A percentile compares a stretch with the other conserved stretches of the same genome.
These are phyloP conservation scores for Telenomus remus DNA, from an alignment of 1,140 invertebrate genomes.

Conservation along the genomic window DNA sequence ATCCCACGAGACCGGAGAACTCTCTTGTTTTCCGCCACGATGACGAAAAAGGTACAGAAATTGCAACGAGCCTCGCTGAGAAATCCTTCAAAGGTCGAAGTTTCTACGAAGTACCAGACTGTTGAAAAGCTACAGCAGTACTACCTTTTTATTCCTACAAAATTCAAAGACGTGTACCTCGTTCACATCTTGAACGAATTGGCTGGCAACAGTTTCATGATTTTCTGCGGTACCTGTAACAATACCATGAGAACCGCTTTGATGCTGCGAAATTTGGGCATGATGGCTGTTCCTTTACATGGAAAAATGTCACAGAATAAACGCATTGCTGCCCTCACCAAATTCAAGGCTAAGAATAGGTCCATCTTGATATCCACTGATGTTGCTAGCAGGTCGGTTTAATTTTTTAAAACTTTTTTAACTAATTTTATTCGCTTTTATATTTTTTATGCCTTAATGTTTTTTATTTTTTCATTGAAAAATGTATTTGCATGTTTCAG, in stretches of 20 bases:
- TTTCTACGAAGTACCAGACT: slow-evolving; percentile 97
- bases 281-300: slow-evolving; percentile 95
- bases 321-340: slow-evolving; percentile 91
- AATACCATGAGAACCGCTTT: slow-evolving; percentile 92
- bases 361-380: slow-evolving; percentile 97
- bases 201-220: slow-evolving; percentile 96
- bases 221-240: slow-evolving; percentile 97
- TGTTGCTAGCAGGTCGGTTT: slow-evolving; percentile 96
- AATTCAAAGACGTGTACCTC: slow-evolving; percentile 98
- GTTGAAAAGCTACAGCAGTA: slow-evolving; percentile 97
- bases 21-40: slow-evolving; percentile 96
- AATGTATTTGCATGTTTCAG: slow-evolving; percentile 21
- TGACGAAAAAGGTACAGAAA: slow-evolving; percentile 99
- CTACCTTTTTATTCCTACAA: slow-evolving; percentile 96
- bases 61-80: slow-evolving; percentile 94
- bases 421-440: slow-evolving; percentile 29
- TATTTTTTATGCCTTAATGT: too few species aligned
- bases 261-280: slow-evolving; percentile 90
- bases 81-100: slow-evolving; percentile 95
- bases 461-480: slow-evolving; percentile 2
- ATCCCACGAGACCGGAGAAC: slow-evolving; percentile 92
- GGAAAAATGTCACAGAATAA: slow-evolving; percentile 98
- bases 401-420: too few species aligned
- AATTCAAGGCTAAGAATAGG: slow-evolving; percentile 92
- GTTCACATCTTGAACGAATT: slow-evolving; percentile 97